Evolutionary conservation across 1,140 invertebrate species (phyloP), one percentile per base, ranked within the genome.

Genomic region (Coptotermes formosanus): DNA sequence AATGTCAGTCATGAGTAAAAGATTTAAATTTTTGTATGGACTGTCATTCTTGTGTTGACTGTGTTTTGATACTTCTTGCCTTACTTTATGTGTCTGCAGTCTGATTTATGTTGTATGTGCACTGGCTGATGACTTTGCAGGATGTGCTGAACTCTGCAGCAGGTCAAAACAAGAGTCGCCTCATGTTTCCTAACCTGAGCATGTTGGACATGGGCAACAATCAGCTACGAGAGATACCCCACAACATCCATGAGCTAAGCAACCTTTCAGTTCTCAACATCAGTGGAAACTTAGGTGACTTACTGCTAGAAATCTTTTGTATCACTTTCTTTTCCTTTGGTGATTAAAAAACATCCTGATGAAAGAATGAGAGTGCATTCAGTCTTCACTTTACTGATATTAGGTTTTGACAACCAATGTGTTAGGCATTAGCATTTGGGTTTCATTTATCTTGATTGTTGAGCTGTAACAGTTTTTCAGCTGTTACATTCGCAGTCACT

Each of bases 141-240:
- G 85, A 86, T 52, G 85, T 86, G 1, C 82, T 86, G 82, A 84
- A 44, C 52, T 38, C 82, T 9, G n/a, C 86, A 7, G 23, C 83
- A 12, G 81, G 64, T n/a, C 84, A 59, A 30, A 85, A 14, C n/a
- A 94, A 94, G 88, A 91, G 92, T 2, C 92, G 95, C 85, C 92
- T 99, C 38, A 92, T 99, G 87, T 99, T 98, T 91, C 98, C 98
- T 0, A 97, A 96, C 89, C 93, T 99, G 69, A 98, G 97, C 2
- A 98, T 98, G 95, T 91, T 99, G 87, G 98, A 99, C 91, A 94
- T 99, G 14, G 97, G 97, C 88, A 96, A 96, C 89, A 99, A 99
- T 91, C 92, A 93, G 52, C 90, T 99, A 9, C 93, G 92, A 87
- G 94, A 95, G 88, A 94, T 99, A 82, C 97, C 98, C 3, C 90